Evolutionary conservation across 2,797 vertebrate genomes (phyloP), one percentile per base, ranked within the genome.

Genomic region (Notoglanidium macrostoma): DNA sequence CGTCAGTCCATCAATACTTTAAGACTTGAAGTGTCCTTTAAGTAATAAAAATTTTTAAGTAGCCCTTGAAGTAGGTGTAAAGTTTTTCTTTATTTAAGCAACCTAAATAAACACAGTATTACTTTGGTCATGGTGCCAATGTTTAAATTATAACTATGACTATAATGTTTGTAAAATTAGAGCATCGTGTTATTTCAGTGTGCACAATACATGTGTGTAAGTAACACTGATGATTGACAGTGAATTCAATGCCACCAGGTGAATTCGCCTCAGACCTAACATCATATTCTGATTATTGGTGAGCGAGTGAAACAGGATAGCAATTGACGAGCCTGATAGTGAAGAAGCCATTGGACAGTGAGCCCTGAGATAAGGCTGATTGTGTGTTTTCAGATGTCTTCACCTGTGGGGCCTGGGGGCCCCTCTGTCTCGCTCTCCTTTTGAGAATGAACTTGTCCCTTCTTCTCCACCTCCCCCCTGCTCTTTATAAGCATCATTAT

Each of bases 211-310:
- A 26, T 61, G 35, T 80, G 57, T 79, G 19, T 5, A 40, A 57
- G 29, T 63, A 63, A 63, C 26, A 26, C 49, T 85, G 85, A 91
- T 89, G 76, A 90, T 85, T 88, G 83, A 77, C 61, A 67, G 46
- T 73, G 65, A 84, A 85, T 87, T 90, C 79, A 81, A 65, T 79
- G 46, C 14, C 67, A 81, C 67, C 55, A 59, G 85, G 46, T 44
- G 61, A n/a, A 49, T 61, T 55, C 72, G 68, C 73, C 67, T 81
- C 51, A 46, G 65, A 63, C 8, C 72, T 87, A 88, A 91, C 85
- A 68, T 91, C 90, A 92, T 91, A 92, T 89, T 91, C 88, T 81
- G 87, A 92, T 91, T 89, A 87, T 87, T 88, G 70, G 76, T 88
- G 79, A 88, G 82, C 67, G 17, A 77, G 72, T 90, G 92, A 89